A percentile compares a stretch with the other conserved stretches of the same genome.
Conservation (phyloP, 1,140 invertebrate genomes). For the Drosophila mauritiana region DNA sequence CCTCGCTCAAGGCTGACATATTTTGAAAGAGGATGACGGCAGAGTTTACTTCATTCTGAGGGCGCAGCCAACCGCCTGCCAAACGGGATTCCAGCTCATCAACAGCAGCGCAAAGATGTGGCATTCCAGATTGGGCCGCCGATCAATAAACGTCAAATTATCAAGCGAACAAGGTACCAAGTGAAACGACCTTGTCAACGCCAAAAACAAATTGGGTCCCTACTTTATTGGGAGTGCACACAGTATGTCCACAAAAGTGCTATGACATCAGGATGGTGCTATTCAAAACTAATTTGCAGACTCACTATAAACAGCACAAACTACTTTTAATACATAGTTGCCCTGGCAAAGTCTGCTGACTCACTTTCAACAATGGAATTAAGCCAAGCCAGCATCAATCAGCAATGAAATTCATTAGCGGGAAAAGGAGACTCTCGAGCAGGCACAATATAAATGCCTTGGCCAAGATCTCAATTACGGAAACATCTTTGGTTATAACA, state of each 20-base stretch:
- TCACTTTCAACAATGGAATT: constrained; percentile 16
- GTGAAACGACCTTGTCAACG: constrained; percentile 63
- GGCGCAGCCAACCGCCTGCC: constrained; percentile 7
- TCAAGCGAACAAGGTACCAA: constrained; percentile 44
- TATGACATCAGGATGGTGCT: background rate
- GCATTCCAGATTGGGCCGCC: constrained; percentile 24
- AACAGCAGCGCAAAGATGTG: constrained; percentile 53
- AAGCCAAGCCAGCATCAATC: constrained; percentile 8
- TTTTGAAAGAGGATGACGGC: constrained; percentile 28
- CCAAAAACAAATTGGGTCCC: constrained; percentile 7
- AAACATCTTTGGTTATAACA: constrained; percentile 38
- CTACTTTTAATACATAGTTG: background rate
- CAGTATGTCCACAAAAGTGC: background rate
- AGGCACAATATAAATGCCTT: constrained; percentile 15
- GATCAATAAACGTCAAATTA: constrained; percentile 39
- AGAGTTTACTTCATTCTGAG: constrained; percentile 16
- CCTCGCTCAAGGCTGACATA: constrained; percentile 49
- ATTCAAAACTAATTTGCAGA: background rate
- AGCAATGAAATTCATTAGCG: constrained; percentile 23
- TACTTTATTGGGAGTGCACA: background rate
- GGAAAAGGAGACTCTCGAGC: background rate
- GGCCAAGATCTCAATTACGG: constrained; percentile 43
- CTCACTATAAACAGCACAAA: background rate
- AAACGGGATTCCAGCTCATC: constrained; percentile 57
- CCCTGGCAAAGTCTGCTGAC: background rate